Conservation (phyloP, 1,140 invertebrate species). For the Tribolium castaneum region DNA sequence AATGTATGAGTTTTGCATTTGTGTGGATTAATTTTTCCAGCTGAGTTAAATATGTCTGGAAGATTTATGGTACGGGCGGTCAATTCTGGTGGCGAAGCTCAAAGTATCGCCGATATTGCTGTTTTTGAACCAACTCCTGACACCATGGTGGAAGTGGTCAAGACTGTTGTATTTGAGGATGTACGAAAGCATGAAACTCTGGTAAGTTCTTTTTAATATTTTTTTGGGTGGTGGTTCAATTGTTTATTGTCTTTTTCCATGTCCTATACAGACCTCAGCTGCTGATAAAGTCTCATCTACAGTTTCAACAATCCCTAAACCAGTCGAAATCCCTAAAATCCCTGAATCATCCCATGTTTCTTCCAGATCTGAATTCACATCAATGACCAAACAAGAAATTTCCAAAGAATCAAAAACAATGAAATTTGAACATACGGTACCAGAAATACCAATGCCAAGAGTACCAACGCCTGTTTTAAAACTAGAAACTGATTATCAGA, state of each 20-base stretch:
- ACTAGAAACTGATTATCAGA: constrained; percentile 51
- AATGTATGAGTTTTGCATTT: neutral
- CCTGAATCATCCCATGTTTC: constrained; percentile 47
- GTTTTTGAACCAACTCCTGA: constrained; percentile 78
- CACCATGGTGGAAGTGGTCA: constrained; percentile 74
- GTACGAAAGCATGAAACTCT: constrained; percentile 64
- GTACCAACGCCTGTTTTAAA: constrained; percentile 38
- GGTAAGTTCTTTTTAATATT: constrained; percentile 55
- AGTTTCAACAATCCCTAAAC: constrained; percentile 46
- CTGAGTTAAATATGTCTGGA: constrained; percentile 72
- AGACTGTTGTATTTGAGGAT: constrained; percentile 73
- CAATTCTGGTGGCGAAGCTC: constrained; percentile 80
- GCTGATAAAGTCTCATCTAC: constrained; percentile 58
- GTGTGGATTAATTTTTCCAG: constrained; percentile 60
- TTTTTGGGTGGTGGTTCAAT: constrained; percentile 28
- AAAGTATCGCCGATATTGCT: constrained; percentile 81
- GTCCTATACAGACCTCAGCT: constrained; percentile 56
- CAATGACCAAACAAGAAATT: constrained; percentile 54
- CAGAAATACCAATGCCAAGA: constrained; percentile 53
- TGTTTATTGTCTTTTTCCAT: constrained; percentile 47
- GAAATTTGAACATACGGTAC: constrained; percentile 55
- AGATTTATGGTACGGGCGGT: constrained; percentile 79
- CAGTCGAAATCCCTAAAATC: constrained; percentile 40
- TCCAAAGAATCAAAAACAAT: constrained; percentile 56
- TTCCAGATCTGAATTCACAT: constrained; percentile 57